Conservation (phyloP, 2,888 invertebrate species). For the Mycalesis mineus region DNA sequence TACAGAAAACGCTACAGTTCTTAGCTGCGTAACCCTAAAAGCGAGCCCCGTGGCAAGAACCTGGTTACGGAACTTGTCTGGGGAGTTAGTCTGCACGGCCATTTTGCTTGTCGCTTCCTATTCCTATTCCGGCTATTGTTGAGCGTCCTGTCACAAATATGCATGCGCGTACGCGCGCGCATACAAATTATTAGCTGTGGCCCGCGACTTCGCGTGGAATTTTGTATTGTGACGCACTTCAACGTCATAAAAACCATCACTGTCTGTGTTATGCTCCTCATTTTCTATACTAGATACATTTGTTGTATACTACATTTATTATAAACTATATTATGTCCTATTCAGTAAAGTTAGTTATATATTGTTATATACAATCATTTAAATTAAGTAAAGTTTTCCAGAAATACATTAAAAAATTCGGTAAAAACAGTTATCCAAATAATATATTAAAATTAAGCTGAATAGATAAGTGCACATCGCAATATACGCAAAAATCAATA, state of each 20-base stretch:
- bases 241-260: constrained; percentile 9
- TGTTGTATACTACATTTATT: too few relatives aligned
- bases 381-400: too few relatives aligned
- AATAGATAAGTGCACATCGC: too few relatives aligned
- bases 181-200: constrained; percentile 40
- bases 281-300: too few relatives aligned
- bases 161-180: constrained; percentile 49
- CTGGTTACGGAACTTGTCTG: constrained; percentile 66
- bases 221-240: constrained; percentile 20
- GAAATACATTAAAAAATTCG: too few relatives aligned
- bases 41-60: constrained; percentile 48
- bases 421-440: too few relatives aligned
- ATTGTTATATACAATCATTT: too few relatives aligned
- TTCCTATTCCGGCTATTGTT: constrained; percentile 77
- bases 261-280: background rate
- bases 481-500: too few relatives aligned
- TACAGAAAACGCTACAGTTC: background rate
- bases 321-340: too few relatives aligned
- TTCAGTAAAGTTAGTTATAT: too few relatives aligned
- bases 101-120: constrained; percentile 70
- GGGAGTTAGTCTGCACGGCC: constrained; percentile 56
- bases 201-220: constrained; percentile 31
- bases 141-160: constrained; percentile 64
- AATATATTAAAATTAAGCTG: too few relatives aligned
- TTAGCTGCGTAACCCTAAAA: constrained; percentile 24